Evolutionary conservation across 2,888 invertebrate species (phyloP), one percentile per base, ranked within the genome.

Genomic region (Parasteatoda lunata): DNA sequence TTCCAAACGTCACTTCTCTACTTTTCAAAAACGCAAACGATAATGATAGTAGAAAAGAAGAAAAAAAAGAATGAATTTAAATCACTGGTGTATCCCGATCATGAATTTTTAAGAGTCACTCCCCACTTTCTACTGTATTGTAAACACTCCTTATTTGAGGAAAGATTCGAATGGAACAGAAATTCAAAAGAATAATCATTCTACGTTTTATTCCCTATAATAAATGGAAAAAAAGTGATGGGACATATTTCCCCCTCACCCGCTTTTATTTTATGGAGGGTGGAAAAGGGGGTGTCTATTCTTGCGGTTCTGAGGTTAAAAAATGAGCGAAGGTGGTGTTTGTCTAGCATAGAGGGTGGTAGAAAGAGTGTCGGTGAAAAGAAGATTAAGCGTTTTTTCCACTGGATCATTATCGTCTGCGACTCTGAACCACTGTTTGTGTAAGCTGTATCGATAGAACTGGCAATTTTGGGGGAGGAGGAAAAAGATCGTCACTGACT

Each of bases 381-480:
- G 77, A 85, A 85, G 85, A 85, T 85, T 85, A 85, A 85, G 85
- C 77, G 80, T 72, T 77, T 70, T 70, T 30, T 30, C 30, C 70
- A 68, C 52, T 48, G 85, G 71, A 85, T 85, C 85, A 85, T 85
- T 85, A 85, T 80, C 85, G 76, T 71, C 80, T 79, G 47, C 59
- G 54, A 72, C 75, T 73, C 48, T 68, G 65, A 68, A 66, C 15
- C 65, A 66, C 77, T 85, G 80, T 85, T 85, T 85, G 68, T 70
- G 64, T 80, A 85, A 84, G 54, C 84, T 66, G 52, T 69, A 68
- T 54, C 73, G n/a, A 59, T 59, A n/a, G 59, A 59, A 59, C 3
- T 9, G 59, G 8, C 59, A 13, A 59, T 59, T 59, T 59, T 13
- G 59, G 59, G n/a, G n/a, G n/a, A n/a, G 3, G 59, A 30, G 30